Evolutionary conservation across 37 sponge, comb jelly and placozoan species (phyloP), one percentile per base, ranked within the genome.

Genomic region (Cladorhizidae sp.): DNA sequence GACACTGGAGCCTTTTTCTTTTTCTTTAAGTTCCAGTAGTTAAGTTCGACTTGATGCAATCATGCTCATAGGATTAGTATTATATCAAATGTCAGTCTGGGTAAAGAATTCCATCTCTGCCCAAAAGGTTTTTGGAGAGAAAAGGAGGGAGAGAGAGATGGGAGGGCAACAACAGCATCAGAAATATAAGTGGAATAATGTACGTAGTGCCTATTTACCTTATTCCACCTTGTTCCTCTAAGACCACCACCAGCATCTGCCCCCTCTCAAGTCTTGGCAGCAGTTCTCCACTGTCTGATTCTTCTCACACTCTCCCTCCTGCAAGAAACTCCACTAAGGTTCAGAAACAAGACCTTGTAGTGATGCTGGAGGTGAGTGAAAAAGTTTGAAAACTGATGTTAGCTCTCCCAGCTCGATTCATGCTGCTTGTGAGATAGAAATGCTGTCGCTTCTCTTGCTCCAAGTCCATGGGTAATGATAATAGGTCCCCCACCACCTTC

Each of bases 401-500:
- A 32, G 22, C 37, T 55, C 56, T 33, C 37, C 54, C 56, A 74
- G 43, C 36, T 54, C 32, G 32, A 77, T 31, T 51, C 72, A 74
- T 43, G 49, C 83, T 0, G 81, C 81, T 17, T 81, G 72, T 0
- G 81, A 81, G 31, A 40, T 72, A n/a, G 81, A 81, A 61, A 81
- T 81, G 81, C 62, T 29, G 0, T 57, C 72, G 0, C 29, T 81
- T 31, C 72, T 42, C 39, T 25, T 61, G 33, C 59, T 62, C 31
- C 12, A 74, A 36, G 20, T 51, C 80, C 67, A 25, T 51, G 80
- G 51, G 78, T 64, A 17, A 37, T 32, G 31, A 35, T 62, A 20
- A n/a, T n/a, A 65, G 25, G 2, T 77, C 78, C 17, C 29, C 78
- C n/a, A n/a, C 6, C 78, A 64, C 6, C 65, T 40, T 23, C 74